These are phyloP conservation scores for Formica aserva DNA, from an alignment of 2,888 invertebrate species.

Conservation along the genomic window DNA sequence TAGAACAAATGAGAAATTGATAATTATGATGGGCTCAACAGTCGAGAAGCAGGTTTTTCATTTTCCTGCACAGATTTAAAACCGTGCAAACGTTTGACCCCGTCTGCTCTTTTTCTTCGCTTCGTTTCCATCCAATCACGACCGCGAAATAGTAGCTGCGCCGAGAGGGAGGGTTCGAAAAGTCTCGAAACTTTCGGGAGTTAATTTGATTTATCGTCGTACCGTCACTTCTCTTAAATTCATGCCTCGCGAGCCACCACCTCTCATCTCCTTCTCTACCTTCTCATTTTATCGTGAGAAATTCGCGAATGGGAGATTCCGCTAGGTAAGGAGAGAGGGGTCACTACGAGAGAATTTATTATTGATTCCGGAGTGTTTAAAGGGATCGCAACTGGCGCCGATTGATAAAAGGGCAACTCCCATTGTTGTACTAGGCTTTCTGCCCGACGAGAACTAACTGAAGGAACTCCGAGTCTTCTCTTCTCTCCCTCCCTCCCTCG, in stretches of 20 bases:
- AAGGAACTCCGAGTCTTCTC: conserved; percentile 27
- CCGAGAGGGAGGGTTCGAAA: conserved; percentile 62
- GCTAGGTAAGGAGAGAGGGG: conserved; percentile 15
- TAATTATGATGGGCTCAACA: conserved; percentile 19
- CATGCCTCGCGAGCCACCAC: conserved; percentile 67
- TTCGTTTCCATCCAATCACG: conserved; percentile 46
- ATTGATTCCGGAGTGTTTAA: conserved; percentile 69
- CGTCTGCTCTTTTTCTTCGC: conserved; percentile 19
- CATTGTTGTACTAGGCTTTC: conserved; percentile 64
- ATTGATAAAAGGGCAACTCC: conserved; percentile 72
- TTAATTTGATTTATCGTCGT: conserved; percentile 83
- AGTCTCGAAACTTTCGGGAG: conserved; percentile 80
- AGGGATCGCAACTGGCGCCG: conserved; percentile 67
- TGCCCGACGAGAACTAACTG: conserved; percentile 43
- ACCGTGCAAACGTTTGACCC: not conserved
- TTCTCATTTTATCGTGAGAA: conserved; percentile 41
- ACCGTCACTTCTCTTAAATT: conserved; percentile 76
- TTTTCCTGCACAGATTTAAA: not conserved
- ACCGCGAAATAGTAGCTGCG: conserved; percentile 42
- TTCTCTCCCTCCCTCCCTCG: not conserved
- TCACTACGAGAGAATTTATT: conserved; percentile 73
- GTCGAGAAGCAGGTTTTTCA: not conserved
- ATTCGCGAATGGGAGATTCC: conserved; percentile 19
- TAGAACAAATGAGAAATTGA: conserved; percentile 11
- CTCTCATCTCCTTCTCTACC: not conserved